Base-by-base conservation (phyloP, 2,888 invertebrate species). In the Tetheella fluctuosa region DNA sequence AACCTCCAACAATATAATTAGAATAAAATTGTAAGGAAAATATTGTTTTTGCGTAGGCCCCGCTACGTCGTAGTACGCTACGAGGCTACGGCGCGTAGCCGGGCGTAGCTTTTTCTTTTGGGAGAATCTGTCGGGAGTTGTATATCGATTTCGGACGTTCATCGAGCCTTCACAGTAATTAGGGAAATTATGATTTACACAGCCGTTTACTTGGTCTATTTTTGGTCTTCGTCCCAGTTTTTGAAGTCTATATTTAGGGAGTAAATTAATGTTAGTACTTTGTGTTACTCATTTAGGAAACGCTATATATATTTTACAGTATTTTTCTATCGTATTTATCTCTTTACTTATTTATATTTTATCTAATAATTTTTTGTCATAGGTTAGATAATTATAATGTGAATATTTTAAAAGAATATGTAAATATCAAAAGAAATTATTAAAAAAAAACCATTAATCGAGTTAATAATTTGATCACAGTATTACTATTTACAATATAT, bases 51-150 rank as follows among this genome's bases (percentile, higher is more conserved):
- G 68, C 81, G 83, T 83, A 83, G 83, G 70, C 75, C 57, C 65
- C 61, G 69, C 81, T 83, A 84, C 83, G 83, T 28, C 81, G 84
- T 84, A 83, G 84, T 83, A 83, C 83, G 76, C 72, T 73, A 76
- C 79, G 74, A 12, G 15, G 55, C 28, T 54, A 54, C 54, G 55
- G 67, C 69, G 61, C 64, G 69, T 71, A 69, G 69, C 70, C 54
- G 59, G 64, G 23, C 58, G 34, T 57, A 52, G 58, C 54, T 63
- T 58, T 59, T 52, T 34, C 57, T 58, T 60, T 52, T 57, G 39
- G n/a, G 52, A 63, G 62, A 64, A 65, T 65, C 62, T 63, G 67
- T 71, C 70, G 39, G 39, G 39, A 65, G 65, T 61, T 60, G 60
- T 57, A 59, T 63, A 69, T 68, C 60, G 68, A 62, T 66, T 69